Conservation (phyloP, 2,888 invertebrate species). For the Heteropelma amictum region DNA sequence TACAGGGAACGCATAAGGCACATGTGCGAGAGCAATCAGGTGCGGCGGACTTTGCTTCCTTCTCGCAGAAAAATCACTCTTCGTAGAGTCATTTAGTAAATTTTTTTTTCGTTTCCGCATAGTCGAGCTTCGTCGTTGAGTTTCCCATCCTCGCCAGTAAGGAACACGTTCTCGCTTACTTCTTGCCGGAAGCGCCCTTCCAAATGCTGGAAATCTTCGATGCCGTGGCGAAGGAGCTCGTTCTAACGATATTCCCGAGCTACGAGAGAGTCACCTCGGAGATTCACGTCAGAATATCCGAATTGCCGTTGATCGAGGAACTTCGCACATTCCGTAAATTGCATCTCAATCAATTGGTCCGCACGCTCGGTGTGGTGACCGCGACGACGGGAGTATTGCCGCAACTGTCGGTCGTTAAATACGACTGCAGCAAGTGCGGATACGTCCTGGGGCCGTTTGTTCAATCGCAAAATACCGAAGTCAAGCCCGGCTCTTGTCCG, state of each 20-base stretch:
- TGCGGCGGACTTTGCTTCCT: conserved; percentile 3
- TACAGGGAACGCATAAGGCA: conserved; percentile 95
- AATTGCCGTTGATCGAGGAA: conserved; percentile 97
- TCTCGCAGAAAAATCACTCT: conserved; percentile 1
- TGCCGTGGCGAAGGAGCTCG: conserved; percentile 95
- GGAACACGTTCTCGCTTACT: conserved; percentile 97
- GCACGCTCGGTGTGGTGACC: conserved; percentile 96
- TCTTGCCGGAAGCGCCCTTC: conserved; percentile 97
- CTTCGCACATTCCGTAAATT: conserved; percentile 93
- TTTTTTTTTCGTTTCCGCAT: conserved; percentile 36
- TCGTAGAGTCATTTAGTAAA: not conserved
- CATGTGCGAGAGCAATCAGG: conserved; percentile 95
- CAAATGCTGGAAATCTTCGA: conserved; percentile 98
- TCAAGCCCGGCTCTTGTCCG: conserved; percentile 97
- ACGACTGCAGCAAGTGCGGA: conserved; percentile 97
- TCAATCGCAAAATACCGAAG: conserved; percentile 95
- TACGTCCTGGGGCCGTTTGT: conserved; percentile 97
- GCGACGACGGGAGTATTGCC: conserved; percentile 97
- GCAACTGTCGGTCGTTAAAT: conserved; percentile 96
- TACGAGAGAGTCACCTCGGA: conserved; percentile 96
- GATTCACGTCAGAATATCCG: conserved; percentile 96
- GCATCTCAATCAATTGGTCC: conserved; percentile 95
- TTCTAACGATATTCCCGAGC: conserved; percentile 95
- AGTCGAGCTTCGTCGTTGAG: conserved; percentile 93
- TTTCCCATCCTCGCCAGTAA: conserved; percentile 93